Conservation (phyloP, 2,797 vertebrate species). For the Channa striata region DNA sequence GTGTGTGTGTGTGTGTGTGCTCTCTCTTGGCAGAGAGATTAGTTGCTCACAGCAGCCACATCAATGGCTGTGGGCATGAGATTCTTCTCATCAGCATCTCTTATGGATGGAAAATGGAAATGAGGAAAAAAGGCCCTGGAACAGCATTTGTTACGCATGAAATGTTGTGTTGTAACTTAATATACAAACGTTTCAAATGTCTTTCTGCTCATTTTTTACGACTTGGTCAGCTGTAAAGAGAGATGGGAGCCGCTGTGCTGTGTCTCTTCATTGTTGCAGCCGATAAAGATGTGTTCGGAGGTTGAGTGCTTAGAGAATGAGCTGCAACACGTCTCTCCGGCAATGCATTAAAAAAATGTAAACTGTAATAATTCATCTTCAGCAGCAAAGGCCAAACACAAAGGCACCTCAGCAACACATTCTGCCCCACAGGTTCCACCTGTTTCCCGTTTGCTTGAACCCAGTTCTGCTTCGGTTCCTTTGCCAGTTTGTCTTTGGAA, state of each 20-base stretch:
- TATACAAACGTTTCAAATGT: constrained; percentile 26
- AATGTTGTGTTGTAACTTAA: constrained; percentile 17
- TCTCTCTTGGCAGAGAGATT: constrained; percentile 41
- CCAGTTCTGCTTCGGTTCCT: no score
- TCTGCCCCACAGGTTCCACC: no score
- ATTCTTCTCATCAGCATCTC: constrained; percentile 63
- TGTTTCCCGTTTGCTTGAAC: no score
- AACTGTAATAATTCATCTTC: not conserved
- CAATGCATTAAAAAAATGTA: constrained; percentile 1
- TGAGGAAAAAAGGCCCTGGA: constrained; percentile 21
- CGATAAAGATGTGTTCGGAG: constrained; percentile 39
- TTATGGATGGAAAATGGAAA: constrained; percentile 43
- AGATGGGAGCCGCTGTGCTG: constrained; percentile 14
- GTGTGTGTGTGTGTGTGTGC: constrained; percentile 8
- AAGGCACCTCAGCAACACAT: no score
- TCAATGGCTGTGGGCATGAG: constrained; percentile 37
- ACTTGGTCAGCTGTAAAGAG: constrained; percentile 12
- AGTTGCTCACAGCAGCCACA: constrained; percentile 51
- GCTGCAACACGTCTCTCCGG: not conserved
- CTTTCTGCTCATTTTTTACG: constrained; percentile 22
- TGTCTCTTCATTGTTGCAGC: constrained; percentile 21
- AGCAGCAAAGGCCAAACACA: not conserved
- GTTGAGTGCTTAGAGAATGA: constrained; percentile 32
- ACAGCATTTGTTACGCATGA: constrained; percentile 39
- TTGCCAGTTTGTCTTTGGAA: no score